phyloP scores from a whole-genome alignment of 92 coral and sea anemone species.

The Virgularia gustaviana region DNA sequence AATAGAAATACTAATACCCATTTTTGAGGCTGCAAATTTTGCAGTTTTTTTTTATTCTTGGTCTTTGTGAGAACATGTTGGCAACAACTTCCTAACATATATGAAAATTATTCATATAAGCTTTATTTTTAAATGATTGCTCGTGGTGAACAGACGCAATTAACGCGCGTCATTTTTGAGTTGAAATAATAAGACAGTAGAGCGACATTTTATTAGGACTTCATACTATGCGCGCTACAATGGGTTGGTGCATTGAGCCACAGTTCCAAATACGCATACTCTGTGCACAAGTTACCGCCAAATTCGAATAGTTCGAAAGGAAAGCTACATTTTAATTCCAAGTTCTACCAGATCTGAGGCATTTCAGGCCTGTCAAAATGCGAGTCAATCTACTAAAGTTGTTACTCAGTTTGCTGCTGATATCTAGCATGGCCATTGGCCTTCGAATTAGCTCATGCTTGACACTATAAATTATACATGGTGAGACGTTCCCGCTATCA shows the following conservation, averaged over 20 bases:
- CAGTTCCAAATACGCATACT: slow-evolving; percentile 3
- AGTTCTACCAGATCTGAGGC: background rate
- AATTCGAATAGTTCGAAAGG: slow-evolving; percentile 5
- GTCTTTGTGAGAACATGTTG: slow-evolving; percentile 6
- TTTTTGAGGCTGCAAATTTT: too few species aligned
- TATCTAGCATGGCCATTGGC: slow-evolving; percentile 4
- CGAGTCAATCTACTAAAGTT: background rate
- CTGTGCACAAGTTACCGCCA: slow-evolving; percentile 14
- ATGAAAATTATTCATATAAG: slow-evolving; percentile 1
- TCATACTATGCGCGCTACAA: slow-evolving; percentile 2
- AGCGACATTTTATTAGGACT: background rate
- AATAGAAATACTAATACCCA: too few species aligned
- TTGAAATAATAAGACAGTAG: background rate
- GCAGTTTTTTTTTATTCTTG: slow-evolving; percentile 7
- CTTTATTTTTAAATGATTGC: background rate
- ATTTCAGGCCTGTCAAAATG: slow-evolving; percentile 22
- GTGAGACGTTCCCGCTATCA: background rate
- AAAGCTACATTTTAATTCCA: slow-evolving; percentile 9
- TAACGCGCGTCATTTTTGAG: slow-evolving; percentile 13
- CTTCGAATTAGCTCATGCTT: slow-evolving; percentile 5
- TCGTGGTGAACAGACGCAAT: background rate
- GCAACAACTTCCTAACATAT: background rate
- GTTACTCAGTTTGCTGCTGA: background rate
- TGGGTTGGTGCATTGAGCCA: slow-evolving; percentile 8
- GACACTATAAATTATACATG: background rate